Conservation (phyloP, 2,888 invertebrate species). For the Archips xylosteana region DNA sequence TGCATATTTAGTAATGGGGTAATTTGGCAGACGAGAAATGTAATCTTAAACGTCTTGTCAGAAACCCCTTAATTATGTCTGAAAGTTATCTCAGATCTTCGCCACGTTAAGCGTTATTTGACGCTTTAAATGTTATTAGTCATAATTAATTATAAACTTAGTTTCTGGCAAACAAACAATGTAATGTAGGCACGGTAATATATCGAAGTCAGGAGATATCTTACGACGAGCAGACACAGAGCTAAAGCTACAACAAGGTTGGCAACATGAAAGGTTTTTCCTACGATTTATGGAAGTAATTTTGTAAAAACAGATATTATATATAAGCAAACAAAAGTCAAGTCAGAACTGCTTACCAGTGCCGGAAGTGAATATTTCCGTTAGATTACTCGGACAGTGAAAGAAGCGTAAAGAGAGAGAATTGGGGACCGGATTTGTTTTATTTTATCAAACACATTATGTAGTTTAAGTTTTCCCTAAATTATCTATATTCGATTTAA, state of each 20-base stretch:
- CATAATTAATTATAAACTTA: neutral
- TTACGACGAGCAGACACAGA: neutral
- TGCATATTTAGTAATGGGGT: conserved; percentile 15
- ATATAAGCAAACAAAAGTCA: too few relatives aligned
- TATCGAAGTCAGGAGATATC: neutral
- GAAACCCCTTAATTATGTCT: neutral
- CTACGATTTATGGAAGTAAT: too few relatives aligned
- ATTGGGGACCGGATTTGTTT: too few relatives aligned
- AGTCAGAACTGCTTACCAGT: too few relatives aligned
- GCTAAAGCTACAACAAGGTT: too few relatives aligned
- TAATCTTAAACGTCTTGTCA: neutral
- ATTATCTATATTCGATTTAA: neutral
- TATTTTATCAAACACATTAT: too few relatives aligned
- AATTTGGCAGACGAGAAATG: neutral
- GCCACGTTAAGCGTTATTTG: neutral
- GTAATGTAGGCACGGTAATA: neutral
- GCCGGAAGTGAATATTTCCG: too few relatives aligned
- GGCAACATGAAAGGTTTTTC: too few relatives aligned
- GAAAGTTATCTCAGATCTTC: conserved; percentile 3
- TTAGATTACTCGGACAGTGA: too few relatives aligned
- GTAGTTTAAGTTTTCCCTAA: neutral
- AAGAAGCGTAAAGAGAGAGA: too few relatives aligned
- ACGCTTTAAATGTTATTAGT: neutral
- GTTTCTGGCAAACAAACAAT: neutral
- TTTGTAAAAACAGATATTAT: too few relatives aligned